Base-by-base conservation (phyloP, 2,797 vertebrate genomes). In the Corythornis leucogaster region DNA sequence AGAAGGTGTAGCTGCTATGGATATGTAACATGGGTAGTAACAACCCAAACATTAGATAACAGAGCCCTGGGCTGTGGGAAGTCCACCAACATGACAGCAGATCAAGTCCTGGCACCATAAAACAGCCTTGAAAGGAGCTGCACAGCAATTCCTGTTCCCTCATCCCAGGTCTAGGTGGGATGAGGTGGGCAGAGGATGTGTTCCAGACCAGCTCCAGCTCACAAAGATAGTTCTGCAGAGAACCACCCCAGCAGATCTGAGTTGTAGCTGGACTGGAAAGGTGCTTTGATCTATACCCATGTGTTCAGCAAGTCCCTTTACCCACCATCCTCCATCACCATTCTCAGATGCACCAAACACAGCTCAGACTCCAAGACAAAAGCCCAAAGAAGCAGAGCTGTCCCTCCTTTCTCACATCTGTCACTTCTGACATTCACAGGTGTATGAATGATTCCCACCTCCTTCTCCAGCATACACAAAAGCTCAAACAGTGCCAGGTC, bases 391-490 rank as follows among this genome's bases (percentile, higher is more conserved):
- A 42, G 28, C 8, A 8, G 2, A 22, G 30, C 12, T 54, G 51
- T 15, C 67, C 59, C 42, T 20, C 40, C 43, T 71, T 84, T 66
- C 70, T 82, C 63, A 33, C 17, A 12, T 25, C 9, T 3, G 0
- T 33, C 68, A 42, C 31, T 28, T 30, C 50, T 71, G 38, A 62
- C 24, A 6, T 54, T 66, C 66, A 54, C 11, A 26, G 55, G 35
- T 0, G 0, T 5, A 43, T 2, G 2, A 45, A 46, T 5, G 33
- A 68, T 57, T 80, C 74, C 80, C 20, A 12, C 38, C 42, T 11
- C 8, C 51, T 33, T 30, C 64, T 53, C 21, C 67, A 71, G 43
- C 43, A 14, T 1, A 16, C 1, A 21, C 42, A 45, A 24, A 57
- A 80, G 18, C 73, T 81, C 67, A 86, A 26, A 25, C 16, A 24